Evolutionary conservation across 2,797 vertebrate species (phyloP).

Genomic region (Bradypodion ventrale): DNA sequence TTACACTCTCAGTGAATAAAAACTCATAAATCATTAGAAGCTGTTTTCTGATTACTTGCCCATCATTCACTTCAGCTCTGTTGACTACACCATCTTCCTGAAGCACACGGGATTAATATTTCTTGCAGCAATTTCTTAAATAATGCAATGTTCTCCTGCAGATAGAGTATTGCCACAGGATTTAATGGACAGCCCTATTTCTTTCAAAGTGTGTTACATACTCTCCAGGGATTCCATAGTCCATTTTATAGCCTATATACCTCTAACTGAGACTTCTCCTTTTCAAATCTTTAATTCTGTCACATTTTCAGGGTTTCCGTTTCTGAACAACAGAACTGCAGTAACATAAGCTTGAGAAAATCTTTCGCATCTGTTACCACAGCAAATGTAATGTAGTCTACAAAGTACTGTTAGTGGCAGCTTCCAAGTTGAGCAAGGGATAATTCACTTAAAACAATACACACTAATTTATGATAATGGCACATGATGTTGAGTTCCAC

Average conservation of each 20-base stretch:
- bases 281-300: neutral
- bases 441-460: neutral
- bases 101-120: too few relatives aligned
- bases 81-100: neutral
- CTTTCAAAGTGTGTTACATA: neutral
- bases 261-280: neutral
- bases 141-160: neutral
- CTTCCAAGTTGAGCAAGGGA: neutral
- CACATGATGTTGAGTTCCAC: constrained; percentile 8
- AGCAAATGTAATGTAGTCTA: neutral
- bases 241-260: neutral
- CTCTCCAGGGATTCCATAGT: neutral
- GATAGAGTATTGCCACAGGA: neutral
- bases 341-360: too few relatives aligned
- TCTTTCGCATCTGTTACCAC: neutral
- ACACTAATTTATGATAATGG: neutral
- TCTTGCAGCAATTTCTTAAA: too few relatives aligned
- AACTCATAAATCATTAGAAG: neutral
- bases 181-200: neutral
- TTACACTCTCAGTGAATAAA: neutral
- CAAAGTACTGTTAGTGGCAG: neutral
- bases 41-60: neutral
- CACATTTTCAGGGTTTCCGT: neutral
- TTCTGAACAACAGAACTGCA: neutral
- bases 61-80: neutral